Evolutionary conservation across 2,888 invertebrate species (phyloP).

Genomic region (Nomada fucata): DNA sequence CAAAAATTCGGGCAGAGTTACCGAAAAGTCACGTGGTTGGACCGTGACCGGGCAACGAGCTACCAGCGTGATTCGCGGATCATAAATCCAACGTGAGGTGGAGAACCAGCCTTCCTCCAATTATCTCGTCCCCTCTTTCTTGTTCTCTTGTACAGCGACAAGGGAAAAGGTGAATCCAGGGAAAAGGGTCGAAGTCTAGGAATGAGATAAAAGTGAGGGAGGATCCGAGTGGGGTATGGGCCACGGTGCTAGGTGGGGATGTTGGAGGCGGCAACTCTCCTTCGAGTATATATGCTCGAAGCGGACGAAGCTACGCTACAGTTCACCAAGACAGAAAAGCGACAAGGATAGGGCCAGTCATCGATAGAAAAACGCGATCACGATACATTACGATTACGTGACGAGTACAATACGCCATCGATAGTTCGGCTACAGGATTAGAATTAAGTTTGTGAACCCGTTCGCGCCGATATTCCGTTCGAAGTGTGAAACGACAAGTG

Average conservation of each 20-base stretch:
- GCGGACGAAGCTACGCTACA: slow-evolving; percentile 79
- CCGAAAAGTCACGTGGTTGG: slow-evolving; percentile 21
- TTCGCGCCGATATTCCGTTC: background rate
- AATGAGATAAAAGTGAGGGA: slow-evolving; percentile 78
- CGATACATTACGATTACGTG: slow-evolving; percentile 6
- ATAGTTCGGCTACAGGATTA: background rate
- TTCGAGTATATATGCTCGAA: slow-evolving; percentile 82
- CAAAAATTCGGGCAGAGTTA: slow-evolving; percentile 11
- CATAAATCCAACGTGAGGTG: background rate
- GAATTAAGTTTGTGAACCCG: background rate
- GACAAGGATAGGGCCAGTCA: slow-evolving; percentile 59
- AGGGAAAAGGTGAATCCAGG: slow-evolving; percentile 32
- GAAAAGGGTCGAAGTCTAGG: slow-evolving; percentile 50
- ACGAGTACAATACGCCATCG: background rate
- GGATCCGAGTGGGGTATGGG: slow-evolving; percentile 70
- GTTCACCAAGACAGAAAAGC: slow-evolving; percentile 81
- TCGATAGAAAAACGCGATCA: slow-evolving; percentile 27
- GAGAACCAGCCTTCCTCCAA: background rate
- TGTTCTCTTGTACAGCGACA: too few relatives aligned
- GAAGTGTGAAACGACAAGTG: background rate
- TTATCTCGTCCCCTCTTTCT: background rate
- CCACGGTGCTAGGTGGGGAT: slow-evolving; percentile 55
- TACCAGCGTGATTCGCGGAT: background rate
- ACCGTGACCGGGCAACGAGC: slow-evolving; percentile 24
- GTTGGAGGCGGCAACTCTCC: slow-evolving; percentile 72